phyloP scores from a whole-genome alignment of 2,113 vertebrate species.

The Alexandromys fortis region DNA sequence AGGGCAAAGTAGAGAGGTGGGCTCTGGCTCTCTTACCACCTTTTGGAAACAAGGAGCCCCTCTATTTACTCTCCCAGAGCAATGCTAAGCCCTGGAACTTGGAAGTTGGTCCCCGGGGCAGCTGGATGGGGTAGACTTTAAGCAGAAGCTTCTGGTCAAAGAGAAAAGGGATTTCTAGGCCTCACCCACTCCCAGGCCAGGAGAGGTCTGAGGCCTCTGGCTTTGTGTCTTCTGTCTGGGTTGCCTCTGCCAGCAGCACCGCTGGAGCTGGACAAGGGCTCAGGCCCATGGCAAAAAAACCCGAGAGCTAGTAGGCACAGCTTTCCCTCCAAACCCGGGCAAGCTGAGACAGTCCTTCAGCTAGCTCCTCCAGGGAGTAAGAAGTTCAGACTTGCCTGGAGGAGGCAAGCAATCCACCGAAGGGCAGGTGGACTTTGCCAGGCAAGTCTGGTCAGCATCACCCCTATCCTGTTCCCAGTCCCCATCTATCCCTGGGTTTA shows the following conservation, averaged over 20 bases:
- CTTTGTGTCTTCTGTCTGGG: not conserved
- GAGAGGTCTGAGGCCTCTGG: not conserved
- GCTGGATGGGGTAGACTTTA: not conserved
- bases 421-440: not conserved
- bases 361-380: not conserved
- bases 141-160: not conserved
- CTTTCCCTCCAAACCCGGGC: not conserved
- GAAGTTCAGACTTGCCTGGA: not conserved
- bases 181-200: not conserved
- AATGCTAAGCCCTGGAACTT: constrained; percentile 18
- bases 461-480: not conserved
- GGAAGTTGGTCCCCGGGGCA: constrained; percentile 16
- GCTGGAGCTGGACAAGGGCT: constrained; percentile 24
- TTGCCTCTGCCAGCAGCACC: not conserved
- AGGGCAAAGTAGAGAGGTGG: constrained; percentile 61
- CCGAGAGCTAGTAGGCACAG: not conserved
- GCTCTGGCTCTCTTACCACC: constrained; percentile 25
- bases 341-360: constrained; percentile 3
- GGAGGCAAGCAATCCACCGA: not conserved
- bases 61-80: constrained; percentile 40
- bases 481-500: not conserved
- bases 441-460: not conserved
- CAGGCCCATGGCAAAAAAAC: constrained; percentile 19
- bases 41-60: constrained; percentile 38
- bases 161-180: constrained; percentile 30